phyloP scores from a whole-genome alignment of 2,888 invertebrate genomes.

The Willowsia nigromaculata region DNA sequence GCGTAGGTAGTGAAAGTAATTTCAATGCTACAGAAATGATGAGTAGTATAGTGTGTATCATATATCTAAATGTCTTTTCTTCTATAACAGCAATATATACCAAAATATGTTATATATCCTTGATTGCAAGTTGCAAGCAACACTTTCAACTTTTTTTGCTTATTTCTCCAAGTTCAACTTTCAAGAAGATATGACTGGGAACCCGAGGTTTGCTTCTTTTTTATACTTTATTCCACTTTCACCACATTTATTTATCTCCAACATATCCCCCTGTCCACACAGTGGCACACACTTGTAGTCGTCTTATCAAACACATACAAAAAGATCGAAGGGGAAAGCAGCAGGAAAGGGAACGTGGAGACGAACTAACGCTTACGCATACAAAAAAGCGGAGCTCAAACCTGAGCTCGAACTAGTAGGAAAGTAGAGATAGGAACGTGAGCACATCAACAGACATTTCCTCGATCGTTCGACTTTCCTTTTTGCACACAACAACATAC shows the following conservation, averaged over 20 bases:
- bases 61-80: too few relatives aligned
- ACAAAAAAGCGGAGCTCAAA: conserved; percentile 56
- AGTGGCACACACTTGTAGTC: neutral
- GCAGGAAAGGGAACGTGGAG: neutral
- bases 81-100: too few relatives aligned
- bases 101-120: too few relatives aligned
- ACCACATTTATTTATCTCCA: neutral
- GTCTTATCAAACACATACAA: neutral
- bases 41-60: too few relatives aligned
- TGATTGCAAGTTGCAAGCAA: too few relatives aligned
- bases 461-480: conserved; percentile 16
- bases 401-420: conserved; percentile 49
- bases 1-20: too few relatives aligned
- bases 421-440: conserved; percentile 70
- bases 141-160: too few relatives aligned
- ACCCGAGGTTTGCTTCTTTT: neutral
- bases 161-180: neutral
- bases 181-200: neutral
- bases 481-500: neutral
- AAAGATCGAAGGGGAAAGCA: neutral
- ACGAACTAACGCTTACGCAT: conserved; percentile 32
- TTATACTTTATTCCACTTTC: too few relatives aligned
- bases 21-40: too few relatives aligned
- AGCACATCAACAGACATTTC: conserved; percentile 43
- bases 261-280: neutral